These are phyloP conservation scores for Catagonus wagneri DNA, from an alignment of 2,113 vertebrate species.

Conservation along the genomic window DNA sequence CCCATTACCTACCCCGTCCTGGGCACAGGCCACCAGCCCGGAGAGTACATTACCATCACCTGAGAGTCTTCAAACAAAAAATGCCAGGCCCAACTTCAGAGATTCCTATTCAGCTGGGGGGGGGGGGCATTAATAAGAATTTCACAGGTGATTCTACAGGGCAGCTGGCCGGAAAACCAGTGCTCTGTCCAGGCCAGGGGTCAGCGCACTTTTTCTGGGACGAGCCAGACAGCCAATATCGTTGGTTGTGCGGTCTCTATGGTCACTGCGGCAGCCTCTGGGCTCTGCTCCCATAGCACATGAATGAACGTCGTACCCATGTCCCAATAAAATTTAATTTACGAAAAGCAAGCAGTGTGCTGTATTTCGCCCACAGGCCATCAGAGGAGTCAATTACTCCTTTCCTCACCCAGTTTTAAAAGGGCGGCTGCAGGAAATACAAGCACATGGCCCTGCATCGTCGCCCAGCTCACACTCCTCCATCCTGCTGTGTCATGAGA, in stretches of 20 bases:
- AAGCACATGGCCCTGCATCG: background rate
- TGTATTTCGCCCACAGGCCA: background rate
- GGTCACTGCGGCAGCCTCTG: background rate
- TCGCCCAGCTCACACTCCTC: background rate
- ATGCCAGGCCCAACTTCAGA: background rate
- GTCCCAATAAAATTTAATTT: constrained; percentile 67
- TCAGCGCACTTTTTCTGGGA: background rate
- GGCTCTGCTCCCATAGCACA: background rate
- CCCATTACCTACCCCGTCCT: background rate
- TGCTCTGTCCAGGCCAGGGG: background rate
- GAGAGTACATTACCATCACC: background rate
- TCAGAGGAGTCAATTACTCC: background rate
- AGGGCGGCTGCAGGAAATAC: constrained; percentile 5
- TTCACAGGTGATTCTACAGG: background rate
- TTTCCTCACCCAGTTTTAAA: constrained; percentile 36
- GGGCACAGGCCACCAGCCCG: background rate
- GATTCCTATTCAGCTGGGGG: background rate
- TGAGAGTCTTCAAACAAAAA: background rate
- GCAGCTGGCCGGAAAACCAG: background rate
- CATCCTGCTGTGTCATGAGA: constrained; percentile 38
- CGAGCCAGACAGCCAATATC: background rate
- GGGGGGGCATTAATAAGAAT: background rate
- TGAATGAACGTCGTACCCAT: background rate
- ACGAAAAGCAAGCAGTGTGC: background rate
- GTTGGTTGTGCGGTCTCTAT: background rate